These are phyloP conservation scores for Potamarius usumacintae DNA, from an alignment of 2,113 vertebrate species.

Conservation along the genomic window DNA sequence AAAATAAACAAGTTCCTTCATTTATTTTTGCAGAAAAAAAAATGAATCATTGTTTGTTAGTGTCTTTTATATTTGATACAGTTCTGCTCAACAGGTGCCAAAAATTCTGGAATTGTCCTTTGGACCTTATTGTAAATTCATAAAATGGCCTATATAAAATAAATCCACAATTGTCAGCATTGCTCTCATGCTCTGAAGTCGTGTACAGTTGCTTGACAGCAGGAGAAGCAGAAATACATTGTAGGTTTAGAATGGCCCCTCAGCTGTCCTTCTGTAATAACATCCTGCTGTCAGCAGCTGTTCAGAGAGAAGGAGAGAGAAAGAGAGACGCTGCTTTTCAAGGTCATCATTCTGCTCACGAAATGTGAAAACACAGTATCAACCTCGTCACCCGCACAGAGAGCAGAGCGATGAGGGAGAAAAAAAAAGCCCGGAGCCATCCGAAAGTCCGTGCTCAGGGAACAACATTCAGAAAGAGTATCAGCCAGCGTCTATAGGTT, in stretches of 20 bases:
- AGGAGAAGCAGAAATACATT: slow-evolving; percentile 29
- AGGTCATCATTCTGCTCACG: background rate
- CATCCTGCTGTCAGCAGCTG: slow-evolving; percentile 51
- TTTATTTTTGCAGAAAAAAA: background rate
- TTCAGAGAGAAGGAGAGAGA: slow-evolving; percentile 22
- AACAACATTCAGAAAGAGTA: slow-evolving; percentile 5
- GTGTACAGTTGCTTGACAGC: slow-evolving; percentile 9
- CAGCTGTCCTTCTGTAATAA: slow-evolving; percentile 43
- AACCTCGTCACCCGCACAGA: background rate
- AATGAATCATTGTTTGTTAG: background rate
- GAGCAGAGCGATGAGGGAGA: background rate
- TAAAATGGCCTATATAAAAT: background rate
- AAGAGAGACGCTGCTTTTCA: slow-evolving; percentile 14
- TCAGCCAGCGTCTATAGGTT: background rate
- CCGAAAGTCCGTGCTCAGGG: background rate
- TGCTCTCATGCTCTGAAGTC: background rate
- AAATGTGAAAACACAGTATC: background rate
- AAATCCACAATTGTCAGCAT: background rate
- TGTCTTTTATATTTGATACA: background rate
- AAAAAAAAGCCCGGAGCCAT: background rate
- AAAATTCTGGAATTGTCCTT: background rate
- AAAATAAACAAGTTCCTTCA: background rate
- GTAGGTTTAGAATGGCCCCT: slow-evolving; percentile 43
- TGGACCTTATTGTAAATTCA: background rate
- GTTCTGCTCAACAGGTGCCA: background rate